phyloP scores from a whole-genome alignment of 1,140 invertebrate genomes.

The Lineus longissimus region DNA sequence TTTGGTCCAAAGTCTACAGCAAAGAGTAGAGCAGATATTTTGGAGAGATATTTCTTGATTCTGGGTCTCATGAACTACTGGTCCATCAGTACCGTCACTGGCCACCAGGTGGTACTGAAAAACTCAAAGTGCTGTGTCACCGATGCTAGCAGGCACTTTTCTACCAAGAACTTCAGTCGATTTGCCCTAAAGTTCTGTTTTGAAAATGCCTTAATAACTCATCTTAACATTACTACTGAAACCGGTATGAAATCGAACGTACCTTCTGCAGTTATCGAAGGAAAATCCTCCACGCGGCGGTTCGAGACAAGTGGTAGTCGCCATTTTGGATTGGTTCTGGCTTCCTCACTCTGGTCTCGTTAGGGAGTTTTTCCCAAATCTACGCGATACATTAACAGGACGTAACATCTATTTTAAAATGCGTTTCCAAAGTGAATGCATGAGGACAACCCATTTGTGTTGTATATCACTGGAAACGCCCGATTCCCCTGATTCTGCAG shows the following conservation, averaged over 20 bases:
- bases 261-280: constrained; percentile 78
- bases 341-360: too few relatives aligned
- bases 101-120: neutral
- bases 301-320: constrained; percentile 28
- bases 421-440: too few relatives aligned
- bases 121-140: neutral
- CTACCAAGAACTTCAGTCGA: neutral
- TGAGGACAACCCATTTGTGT: too few relatives aligned
- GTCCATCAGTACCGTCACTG: neutral
- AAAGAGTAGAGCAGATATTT: too few relatives aligned
- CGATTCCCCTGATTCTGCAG: too few relatives aligned
- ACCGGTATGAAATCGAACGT: constrained; percentile 32
- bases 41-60: too few relatives aligned
- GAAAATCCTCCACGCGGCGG: constrained; percentile 39
- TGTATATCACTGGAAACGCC: too few relatives aligned
- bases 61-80: too few relatives aligned
- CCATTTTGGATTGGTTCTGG: constrained; percentile 21
- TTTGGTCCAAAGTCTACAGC: too few relatives aligned
- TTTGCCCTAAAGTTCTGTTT: neutral
- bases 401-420: too few relatives aligned
- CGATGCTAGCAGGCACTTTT: neutral
- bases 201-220: neutral
- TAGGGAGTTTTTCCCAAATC: too few relatives aligned
- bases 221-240: neutral
- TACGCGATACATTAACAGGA: too few relatives aligned